A percentile compares a stretch with the other conserved stretches of the same genome.
Evolutionary conservation across 2,797 vertebrate genomes (phyloP).

Genomic region (Gila robusta): DNA sequence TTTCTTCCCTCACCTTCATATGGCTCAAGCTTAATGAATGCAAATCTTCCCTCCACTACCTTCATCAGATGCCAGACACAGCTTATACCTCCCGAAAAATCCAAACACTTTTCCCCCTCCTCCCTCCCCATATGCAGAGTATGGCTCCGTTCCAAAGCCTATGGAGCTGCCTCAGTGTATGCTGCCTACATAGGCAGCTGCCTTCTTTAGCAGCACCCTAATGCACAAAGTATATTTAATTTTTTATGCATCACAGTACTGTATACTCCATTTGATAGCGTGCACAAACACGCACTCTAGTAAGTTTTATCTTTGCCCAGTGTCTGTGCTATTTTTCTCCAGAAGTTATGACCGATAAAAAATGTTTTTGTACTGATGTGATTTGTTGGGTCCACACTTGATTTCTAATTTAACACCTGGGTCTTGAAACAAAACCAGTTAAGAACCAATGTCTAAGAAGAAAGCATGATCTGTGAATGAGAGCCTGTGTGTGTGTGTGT

Average conservation of each 20-base stretch:
- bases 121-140: background rate
- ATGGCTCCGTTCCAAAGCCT: background rate
- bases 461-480: background rate
- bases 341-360: too few relatives aligned
- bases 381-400: background rate
- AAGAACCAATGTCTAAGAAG: background rate
- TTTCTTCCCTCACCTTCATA: conserved; percentile 28
- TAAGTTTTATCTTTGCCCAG: background rate
- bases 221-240: background rate
- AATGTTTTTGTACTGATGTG: background rate
- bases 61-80: conserved; percentile 34
- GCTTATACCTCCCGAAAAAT: conserved; percentile 23
- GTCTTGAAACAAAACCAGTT: background rate
- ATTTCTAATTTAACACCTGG: background rate
- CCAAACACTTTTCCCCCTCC: background rate
- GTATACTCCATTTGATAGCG: background rate
- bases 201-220: background rate
- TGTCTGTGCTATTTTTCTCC: background rate
- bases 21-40: conserved; percentile 51
- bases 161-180: background rate
- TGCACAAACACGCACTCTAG: background rate
- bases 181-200: conserved; percentile 4
- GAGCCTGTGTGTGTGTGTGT: too few relatives aligned
- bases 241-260: background rate
- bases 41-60: conserved; percentile 52